phyloP scores from a whole-genome alignment of 1,140 invertebrate genomes.

The Heliconius himera region DNA sequence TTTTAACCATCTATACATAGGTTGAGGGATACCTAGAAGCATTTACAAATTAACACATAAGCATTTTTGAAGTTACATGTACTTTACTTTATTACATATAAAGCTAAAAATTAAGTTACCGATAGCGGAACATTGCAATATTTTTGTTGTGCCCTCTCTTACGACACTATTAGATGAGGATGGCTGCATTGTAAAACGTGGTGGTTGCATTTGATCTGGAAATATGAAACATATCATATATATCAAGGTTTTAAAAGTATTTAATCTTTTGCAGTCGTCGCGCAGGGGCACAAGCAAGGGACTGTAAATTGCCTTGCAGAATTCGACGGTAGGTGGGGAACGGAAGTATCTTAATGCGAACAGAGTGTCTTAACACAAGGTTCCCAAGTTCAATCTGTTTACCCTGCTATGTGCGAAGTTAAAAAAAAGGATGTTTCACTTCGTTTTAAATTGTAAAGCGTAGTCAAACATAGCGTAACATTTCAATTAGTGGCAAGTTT shows the following conservation, averaged over 20 bases:
- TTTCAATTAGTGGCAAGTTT: background rate
- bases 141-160: conserved; percentile 92
- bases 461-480: background rate
- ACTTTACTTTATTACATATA: background rate
- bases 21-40: conserved; percentile 90
- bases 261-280: no score
- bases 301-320: no score
- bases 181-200: conserved; percentile 91
- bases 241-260: no score
- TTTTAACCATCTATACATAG: conserved; percentile 94
- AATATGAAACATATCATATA: conserved; percentile 23
- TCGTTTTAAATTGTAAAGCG: no score
- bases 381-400: no score
- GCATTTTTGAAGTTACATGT: background rate
- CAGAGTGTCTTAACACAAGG: no score
- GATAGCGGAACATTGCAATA: conserved; percentile 93
- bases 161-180: conserved; percentile 91
- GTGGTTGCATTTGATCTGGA: conserved; percentile 86
- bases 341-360: no score
- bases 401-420: no score
- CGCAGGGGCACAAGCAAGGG: no score
- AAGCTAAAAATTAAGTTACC: conserved; percentile 82
- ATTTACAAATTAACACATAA: conserved; percentile 12
- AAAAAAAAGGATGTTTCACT: no score
- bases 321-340: no score